A percentile compares a stretch with the other conserved stretches of the same genome.
Conservation (phyloP, 1,140 invertebrate genomes). For the Hyles vespertilio region DNA sequence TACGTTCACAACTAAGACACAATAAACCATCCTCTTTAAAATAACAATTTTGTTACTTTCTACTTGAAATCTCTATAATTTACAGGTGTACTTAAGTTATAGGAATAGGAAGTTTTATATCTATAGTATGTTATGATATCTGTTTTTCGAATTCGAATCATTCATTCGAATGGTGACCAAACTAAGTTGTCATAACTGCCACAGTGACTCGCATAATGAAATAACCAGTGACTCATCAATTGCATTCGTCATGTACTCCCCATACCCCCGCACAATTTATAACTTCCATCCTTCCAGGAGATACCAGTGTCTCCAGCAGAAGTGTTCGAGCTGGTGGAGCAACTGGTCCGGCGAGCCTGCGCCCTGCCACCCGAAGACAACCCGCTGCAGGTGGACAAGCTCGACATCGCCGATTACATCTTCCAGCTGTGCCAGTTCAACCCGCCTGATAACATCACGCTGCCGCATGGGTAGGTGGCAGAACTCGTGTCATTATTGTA, state of each 20-base stretch:
- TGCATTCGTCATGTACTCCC: no score
- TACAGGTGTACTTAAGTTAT: no score
- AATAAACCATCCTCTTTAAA: not conserved
- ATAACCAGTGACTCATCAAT: no score
- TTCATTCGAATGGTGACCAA: no score
- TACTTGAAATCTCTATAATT: no score
- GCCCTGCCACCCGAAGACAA: conserved; percentile 81
- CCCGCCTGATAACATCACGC: conserved; percentile 93
- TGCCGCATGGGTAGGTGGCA: conserved; percentile 83
- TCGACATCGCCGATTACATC: conserved; percentile 92
- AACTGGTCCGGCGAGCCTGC: conserved; percentile 89
- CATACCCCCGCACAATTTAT: not conserved
- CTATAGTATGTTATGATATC: no score
- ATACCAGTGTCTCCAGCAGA: conserved; percentile 88
- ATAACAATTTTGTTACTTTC: no score
- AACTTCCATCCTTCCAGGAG: conserved; percentile 75
- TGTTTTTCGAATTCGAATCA: no score
- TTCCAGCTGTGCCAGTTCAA: conserved; percentile 94
- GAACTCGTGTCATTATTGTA: not conserved
- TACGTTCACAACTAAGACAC: conserved; percentile 24
- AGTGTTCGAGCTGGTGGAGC: conserved; percentile 89
- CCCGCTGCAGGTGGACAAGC: conserved; percentile 85
- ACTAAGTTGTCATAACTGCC: no score
- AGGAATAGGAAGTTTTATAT: no score
- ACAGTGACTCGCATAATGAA: no score